phyloP scores from a whole-genome alignment of 2,888 invertebrate species.

The Zaprionus bogoriensis region DNA sequence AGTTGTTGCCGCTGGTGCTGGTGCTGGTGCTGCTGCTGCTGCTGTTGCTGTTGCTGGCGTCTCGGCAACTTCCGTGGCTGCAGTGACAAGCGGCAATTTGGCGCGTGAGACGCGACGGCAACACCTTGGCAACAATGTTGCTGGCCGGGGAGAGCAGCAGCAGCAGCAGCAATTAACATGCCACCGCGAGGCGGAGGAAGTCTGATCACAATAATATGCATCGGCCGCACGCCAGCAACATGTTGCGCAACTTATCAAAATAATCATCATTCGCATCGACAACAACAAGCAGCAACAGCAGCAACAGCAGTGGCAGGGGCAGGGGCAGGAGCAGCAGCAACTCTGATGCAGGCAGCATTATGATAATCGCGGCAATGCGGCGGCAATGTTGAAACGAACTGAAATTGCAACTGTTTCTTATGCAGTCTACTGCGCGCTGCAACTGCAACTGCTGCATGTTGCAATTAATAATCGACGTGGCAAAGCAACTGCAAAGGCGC shows the following conservation, averaged over 20 bases:
- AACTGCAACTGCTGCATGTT: constrained; percentile 49
- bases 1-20: constrained; percentile 49
- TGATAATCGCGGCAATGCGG: constrained; percentile 68
- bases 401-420: constrained; percentile 68
- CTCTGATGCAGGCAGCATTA: constrained; percentile 59
- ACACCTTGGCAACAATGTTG: constrained; percentile 70
- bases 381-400: constrained; percentile 64
- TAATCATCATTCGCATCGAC: constrained; percentile 70
- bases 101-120: constrained; percentile 32
- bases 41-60: constrained; percentile 14
- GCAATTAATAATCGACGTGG: constrained; percentile 73
- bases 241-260: constrained; percentile 71
- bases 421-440: constrained; percentile 38
- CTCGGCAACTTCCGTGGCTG: constrained; percentile 56
- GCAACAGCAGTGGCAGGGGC: too few relatives aligned
- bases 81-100: constrained; percentile 72
- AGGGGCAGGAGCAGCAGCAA: constrained; percentile 11
- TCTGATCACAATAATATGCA: constrained; percentile 29
- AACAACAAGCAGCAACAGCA: constrained; percentile 28
- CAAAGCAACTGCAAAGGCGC: constrained; percentile 47
- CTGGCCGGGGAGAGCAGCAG: constrained; percentile 28
- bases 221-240: constrained; percentile 44
- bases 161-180: constrained; percentile 71
- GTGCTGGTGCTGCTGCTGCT: constrained; percentile 17
- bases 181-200: constrained; percentile 13